These are phyloP conservation scores for Pelecanoides urinatrix DNA, from an alignment of 2,113 vertebrate species.

Conservation along the genomic window DNA sequence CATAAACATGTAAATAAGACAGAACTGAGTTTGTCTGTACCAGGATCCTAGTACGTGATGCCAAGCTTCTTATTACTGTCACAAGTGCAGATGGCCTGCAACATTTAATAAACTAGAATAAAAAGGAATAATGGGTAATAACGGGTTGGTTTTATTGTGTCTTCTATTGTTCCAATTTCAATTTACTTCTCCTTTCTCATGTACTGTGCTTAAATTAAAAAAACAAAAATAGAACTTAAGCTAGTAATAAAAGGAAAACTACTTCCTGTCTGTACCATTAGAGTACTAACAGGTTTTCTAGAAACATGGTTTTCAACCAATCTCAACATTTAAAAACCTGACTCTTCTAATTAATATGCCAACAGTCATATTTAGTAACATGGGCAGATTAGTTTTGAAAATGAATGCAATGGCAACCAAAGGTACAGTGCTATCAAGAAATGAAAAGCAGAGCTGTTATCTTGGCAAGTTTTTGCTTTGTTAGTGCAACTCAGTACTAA, in stretches of 20 bases:
- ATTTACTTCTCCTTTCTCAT: neutral
- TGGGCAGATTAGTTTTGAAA: neutral
- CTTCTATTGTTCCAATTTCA: neutral
- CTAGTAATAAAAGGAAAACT: neutral
- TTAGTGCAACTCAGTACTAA: neutral
- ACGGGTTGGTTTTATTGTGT: neutral
- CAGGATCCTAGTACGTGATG: neutral
- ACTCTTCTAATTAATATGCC: neutral
- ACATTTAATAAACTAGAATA: neutral
- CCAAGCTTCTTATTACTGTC: neutral
- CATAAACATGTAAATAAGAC: neutral
- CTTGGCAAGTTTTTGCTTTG: neutral
- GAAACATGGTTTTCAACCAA: neutral
- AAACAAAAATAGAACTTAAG: neutral
- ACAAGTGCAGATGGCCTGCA: neutral
- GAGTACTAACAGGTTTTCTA: neutral
- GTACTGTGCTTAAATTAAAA: neutral
- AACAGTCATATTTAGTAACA: neutral
- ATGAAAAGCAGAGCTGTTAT: neutral
- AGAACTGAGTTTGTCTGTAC: neutral
- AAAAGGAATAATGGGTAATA: neutral
- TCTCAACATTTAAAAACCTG: neutral
- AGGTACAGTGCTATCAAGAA: neutral
- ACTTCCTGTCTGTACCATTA: neutral
- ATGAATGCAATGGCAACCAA: neutral